These are phyloP conservation scores for Pheosia tremula DNA, from an alignment of 2,888 invertebrate genomes.

Conservation along the genomic window DNA sequence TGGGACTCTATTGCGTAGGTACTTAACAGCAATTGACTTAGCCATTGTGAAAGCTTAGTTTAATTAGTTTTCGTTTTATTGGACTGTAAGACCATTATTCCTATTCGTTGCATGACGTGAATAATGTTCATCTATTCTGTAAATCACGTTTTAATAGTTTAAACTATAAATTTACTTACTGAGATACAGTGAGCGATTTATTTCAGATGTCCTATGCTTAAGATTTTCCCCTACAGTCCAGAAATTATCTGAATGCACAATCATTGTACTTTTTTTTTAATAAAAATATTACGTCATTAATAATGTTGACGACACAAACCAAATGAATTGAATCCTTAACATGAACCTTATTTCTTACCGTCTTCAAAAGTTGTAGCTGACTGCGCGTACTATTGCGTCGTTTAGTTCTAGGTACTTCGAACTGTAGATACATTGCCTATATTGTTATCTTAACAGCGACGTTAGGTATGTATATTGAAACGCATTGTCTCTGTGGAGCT, in stretches of 20 bases:
- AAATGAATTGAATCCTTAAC: too few relatives aligned
- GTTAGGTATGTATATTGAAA: conserved; percentile 14
- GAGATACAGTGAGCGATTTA: background rate
- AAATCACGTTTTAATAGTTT: conserved; percentile 13
- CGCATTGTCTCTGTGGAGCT: conserved; percentile 36
- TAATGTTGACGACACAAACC: too few relatives aligned
- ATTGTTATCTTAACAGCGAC: background rate
- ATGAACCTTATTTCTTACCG: too few relatives aligned
- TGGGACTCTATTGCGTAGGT: conserved; percentile 28
- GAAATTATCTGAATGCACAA: background rate
- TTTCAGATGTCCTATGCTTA: background rate
- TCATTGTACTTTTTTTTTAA: background rate
- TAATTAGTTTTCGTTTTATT: conserved; percentile 16
- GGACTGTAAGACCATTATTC: conserved; percentile 25
- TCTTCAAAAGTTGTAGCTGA: too few relatives aligned
- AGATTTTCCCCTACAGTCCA: background rate
- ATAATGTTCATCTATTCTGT: conserved; percentile 15
- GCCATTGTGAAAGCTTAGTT: conserved; percentile 17
- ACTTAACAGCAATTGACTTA: conserved; percentile 36
- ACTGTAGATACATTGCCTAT: too few relatives aligned
- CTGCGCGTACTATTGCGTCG: too few relatives aligned
- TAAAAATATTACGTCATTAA: too few relatives aligned
- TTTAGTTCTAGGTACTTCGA: too few relatives aligned
- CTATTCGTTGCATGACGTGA: conserved; percentile 12
- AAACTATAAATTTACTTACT: conserved; percentile 1